phyloP scores from a whole-genome alignment of 2,113 vertebrate species.

The Cochlearius cochlearius region DNA sequence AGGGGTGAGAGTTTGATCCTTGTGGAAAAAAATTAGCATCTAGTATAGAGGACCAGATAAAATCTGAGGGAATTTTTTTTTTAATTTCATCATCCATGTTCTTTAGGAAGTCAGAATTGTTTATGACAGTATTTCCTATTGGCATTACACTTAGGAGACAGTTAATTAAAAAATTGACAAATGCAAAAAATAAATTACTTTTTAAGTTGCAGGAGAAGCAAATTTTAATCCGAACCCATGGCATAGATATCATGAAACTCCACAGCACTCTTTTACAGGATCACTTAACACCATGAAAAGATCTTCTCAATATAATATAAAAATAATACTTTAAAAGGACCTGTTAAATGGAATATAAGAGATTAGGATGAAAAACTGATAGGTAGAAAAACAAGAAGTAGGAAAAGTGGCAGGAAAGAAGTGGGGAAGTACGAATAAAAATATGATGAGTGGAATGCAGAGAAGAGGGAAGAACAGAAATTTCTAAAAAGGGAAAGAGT shows the following conservation, averaged over 20 bases:
- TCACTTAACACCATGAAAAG: background rate
- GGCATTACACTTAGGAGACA: background rate
- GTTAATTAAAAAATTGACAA: background rate
- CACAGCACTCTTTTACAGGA: background rate
- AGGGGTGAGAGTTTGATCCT: background rate
- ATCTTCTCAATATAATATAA: background rate
- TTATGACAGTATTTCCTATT: background rate
- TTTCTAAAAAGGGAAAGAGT: background rate
- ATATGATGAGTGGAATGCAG: background rate
- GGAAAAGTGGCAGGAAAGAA: background rate
- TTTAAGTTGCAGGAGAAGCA: background rate
- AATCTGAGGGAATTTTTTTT: background rate
- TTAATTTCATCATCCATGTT: rapidly evolving
- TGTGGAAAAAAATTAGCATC: background rate
- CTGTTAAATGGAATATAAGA: background rate
- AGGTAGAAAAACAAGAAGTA: background rate
- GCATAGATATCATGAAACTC: background rate
- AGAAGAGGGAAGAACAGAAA: background rate
- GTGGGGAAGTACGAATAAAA: background rate
- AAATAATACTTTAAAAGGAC: background rate
- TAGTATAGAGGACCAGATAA: background rate
- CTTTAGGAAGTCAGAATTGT: background rate
- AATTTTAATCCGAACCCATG: background rate
- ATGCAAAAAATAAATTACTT: background rate
- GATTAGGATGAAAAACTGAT: background rate